These are phyloP conservation scores for Drosophila greeni DNA, from an alignment of 2,888 invertebrate genomes.

Conservation along the genomic window DNA sequence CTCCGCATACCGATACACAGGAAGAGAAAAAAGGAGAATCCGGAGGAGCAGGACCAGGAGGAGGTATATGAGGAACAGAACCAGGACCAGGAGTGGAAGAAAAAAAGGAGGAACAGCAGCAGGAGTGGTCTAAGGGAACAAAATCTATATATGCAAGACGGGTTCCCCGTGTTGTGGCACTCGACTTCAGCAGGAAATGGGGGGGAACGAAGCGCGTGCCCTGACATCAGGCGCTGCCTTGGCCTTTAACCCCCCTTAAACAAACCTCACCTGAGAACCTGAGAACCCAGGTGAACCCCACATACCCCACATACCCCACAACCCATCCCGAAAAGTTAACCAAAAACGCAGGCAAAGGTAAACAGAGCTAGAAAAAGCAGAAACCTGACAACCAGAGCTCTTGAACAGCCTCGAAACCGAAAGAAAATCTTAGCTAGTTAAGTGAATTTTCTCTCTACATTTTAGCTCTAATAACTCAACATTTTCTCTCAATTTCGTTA, in stretches of 20 bases:
- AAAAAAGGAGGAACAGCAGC: background rate
- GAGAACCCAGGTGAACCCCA: background rate
- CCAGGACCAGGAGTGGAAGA: background rate
- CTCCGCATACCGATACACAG: conserved; percentile 58
- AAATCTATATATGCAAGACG: background rate
- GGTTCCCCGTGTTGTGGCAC: conserved; percentile 7
- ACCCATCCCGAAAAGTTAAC: background rate
- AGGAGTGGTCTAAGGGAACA: background rate
- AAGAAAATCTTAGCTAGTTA: background rate
- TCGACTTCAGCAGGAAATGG: conserved; percentile 16
- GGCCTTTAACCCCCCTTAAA: conserved; percentile 47
- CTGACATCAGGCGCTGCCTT: conserved; percentile 49
- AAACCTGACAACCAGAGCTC: background rate
- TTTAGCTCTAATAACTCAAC: too few species aligned
- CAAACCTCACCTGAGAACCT: background rate
- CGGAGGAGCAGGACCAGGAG: background rate
- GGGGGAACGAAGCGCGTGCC: conserved; percentile 52
- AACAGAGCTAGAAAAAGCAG: conserved; percentile 11
- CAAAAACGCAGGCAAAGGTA: conserved; percentile 50
- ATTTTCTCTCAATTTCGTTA: too few species aligned
- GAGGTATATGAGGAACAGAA: background rate
- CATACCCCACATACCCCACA: too few species aligned
- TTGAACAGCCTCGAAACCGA: too few species aligned
- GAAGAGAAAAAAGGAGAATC: background rate
- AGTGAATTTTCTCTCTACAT: too few species aligned